Evolutionary conservation across 2,113 vertebrate genomes (phyloP).

Genomic region (Malurus cyaneus): DNA sequence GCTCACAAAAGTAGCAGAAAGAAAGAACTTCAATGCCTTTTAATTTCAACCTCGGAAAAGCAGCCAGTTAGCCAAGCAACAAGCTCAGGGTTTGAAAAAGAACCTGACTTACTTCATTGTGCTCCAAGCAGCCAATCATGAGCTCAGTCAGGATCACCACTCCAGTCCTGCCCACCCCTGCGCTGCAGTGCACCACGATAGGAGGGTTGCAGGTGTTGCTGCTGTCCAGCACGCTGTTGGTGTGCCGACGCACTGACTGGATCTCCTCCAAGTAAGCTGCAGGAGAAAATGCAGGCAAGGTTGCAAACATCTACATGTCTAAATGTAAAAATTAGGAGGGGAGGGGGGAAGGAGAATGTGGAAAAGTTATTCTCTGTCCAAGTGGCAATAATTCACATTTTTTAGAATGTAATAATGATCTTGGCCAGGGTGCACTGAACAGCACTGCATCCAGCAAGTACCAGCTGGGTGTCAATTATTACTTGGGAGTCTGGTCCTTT

Average conservation of each 20-base stretch:
- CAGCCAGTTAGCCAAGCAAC: neutral
- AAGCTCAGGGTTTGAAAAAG: neutral
- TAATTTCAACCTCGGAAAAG: neutral
- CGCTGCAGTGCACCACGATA: slow-evolving; percentile 91
- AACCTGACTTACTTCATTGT: slow-evolving; percentile 83
- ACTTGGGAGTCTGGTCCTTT: slow-evolving; percentile 63
- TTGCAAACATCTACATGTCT: neutral
- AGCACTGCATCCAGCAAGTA: slow-evolving; percentile 50
- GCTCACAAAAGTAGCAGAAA: neutral
- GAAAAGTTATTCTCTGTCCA: neutral
- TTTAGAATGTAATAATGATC: slow-evolving; percentile 64
- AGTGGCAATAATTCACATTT: slow-evolving; percentile 30
- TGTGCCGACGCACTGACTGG: slow-evolving; percentile 91
- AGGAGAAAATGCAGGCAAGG: neutral
- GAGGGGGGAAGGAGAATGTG: neutral
- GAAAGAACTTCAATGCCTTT: neutral
- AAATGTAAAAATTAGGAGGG: neutral
- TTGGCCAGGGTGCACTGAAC: slow-evolving; percentile 42
- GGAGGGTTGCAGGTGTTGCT: slow-evolving; percentile 85
- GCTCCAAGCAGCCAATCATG: slow-evolving; percentile 93
- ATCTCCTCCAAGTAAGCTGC: slow-evolving; percentile 94
- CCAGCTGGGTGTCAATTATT: slow-evolving; percentile 74
- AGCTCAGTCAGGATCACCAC: slow-evolving; percentile 93
- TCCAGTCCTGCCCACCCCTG: slow-evolving; percentile 88
- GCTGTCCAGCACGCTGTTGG: slow-evolving; percentile 90